phyloP scores from a whole-genome alignment of 2,888 invertebrate genomes.

The Tetropium fuscum region DNA sequence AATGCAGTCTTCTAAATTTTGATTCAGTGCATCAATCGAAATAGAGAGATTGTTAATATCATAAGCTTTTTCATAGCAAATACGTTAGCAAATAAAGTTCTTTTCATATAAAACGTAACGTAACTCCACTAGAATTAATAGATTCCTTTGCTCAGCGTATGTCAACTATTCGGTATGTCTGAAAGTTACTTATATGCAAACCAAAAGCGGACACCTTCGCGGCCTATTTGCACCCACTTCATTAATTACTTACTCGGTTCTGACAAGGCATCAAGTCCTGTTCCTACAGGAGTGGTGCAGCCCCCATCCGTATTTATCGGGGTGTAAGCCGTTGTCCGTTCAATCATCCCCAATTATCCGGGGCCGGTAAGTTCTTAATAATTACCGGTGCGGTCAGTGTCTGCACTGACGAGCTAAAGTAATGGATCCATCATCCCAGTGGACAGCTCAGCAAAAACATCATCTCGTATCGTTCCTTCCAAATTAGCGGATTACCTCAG shows the following conservation, averaged over 20 bases:
- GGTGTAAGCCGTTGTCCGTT: conserved; percentile 51
- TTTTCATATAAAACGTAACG: too few species aligned
- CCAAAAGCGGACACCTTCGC: too few species aligned
- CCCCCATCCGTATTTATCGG: conserved; percentile 5
- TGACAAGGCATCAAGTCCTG: background rate
- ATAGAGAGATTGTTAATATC: background rate
- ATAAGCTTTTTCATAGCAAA: conserved; percentile 1
- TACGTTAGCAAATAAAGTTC: too few species aligned
- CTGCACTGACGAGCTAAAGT: conserved; percentile 65
- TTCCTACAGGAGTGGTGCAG: background rate
- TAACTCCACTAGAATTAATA: too few species aligned
- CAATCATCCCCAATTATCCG: conserved; percentile 66
- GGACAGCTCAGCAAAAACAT: conserved; percentile 61
- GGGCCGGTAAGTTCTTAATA: conserved; percentile 62
- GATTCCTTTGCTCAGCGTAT: too few species aligned
- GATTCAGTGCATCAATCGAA: background rate
- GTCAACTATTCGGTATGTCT: too few species aligned
- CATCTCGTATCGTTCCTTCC: conserved; percentile 43
- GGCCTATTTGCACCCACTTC: too few species aligned
- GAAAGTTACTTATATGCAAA: too few species aligned
- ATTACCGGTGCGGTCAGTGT: conserved; percentile 60
- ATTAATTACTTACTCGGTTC: conserved; percentile 4
- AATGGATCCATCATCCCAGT: conserved; percentile 68
- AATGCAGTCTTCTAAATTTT: background rate
- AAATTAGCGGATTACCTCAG: conserved; percentile 55